These are phyloP conservation scores for Auanema freiburgensis DNA, from an alignment of 2,888 invertebrate species.

Conservation along the genomic window DNA sequence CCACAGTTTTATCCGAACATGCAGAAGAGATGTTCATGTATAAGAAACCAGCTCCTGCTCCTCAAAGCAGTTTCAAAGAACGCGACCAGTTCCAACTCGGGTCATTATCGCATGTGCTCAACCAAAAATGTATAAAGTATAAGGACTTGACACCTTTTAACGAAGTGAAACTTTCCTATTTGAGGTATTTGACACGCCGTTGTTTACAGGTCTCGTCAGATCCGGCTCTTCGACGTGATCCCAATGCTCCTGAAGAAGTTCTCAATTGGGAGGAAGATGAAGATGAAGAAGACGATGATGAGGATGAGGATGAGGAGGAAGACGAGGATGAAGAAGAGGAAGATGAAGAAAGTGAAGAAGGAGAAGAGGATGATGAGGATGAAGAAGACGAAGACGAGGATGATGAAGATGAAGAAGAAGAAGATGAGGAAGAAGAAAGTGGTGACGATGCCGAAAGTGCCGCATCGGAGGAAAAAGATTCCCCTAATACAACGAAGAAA, in stretches of 20 bases:
- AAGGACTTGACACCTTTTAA: slow-evolving; percentile 85
- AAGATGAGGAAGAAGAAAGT: slow-evolving; percentile 20
- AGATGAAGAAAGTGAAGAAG: slow-evolving; percentile 36
- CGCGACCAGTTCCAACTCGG: slow-evolving; percentile 88
- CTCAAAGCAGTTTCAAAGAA: slow-evolving; percentile 77
- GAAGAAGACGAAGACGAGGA: slow-evolving; percentile 27
- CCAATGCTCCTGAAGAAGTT: slow-evolving; percentile 30
- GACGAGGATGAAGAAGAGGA: slow-evolving; percentile 28
- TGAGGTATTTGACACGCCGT: background rate
- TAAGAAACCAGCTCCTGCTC: slow-evolving; percentile 87
- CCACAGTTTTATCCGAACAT: slow-evolving; percentile 62
- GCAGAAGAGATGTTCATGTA: slow-evolving; percentile 85
- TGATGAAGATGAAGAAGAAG: slow-evolving; percentile 23
- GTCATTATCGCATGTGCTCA: slow-evolving; percentile 90
- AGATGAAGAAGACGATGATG: slow-evolving; percentile 50
- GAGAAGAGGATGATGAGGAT: slow-evolving; percentile 44
- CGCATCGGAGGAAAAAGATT: background rate
- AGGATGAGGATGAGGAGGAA: slow-evolving; percentile 30
- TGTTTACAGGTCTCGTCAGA: slow-evolving; percentile 27
- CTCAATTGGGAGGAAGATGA: slow-evolving; percentile 37
- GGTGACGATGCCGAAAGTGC: background rate
- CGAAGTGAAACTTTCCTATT: slow-evolving; percentile 70
- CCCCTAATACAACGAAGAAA: background rate
- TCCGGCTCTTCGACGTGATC: slow-evolving; percentile 32
- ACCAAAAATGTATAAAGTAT: slow-evolving; percentile 83